These are phyloP conservation scores for Phaedon cochleariae DNA, from an alignment of 2,888 invertebrate species.

Conservation along the genomic window DNA sequence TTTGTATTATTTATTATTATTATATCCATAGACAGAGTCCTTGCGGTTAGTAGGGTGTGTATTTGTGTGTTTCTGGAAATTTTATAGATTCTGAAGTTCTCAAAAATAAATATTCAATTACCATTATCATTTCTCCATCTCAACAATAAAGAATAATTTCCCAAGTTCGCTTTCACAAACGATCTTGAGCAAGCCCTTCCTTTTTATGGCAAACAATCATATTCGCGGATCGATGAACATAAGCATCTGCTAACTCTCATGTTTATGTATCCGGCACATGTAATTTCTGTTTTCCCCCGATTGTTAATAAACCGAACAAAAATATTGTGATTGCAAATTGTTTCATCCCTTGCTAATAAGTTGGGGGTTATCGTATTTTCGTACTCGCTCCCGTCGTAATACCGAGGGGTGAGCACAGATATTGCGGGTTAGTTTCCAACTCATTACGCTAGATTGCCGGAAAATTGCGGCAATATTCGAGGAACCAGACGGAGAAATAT, in stretches of 20 bases:
- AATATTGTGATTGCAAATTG: slow-evolving; percentile 49
- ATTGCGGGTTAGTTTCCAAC: slow-evolving; percentile 41
- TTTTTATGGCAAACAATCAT: not conserved
- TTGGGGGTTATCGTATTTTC: slow-evolving; percentile 23
- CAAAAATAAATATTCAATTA: no score
- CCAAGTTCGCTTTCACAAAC: no score
- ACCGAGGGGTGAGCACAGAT: slow-evolving; percentile 33
- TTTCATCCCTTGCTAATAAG: slow-evolving; percentile 43
- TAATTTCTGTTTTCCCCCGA: slow-evolving; percentile 19
- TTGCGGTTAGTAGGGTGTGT: no score
- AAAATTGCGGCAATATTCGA: slow-evolving; percentile 39
- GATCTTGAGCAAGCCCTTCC: not conserved
- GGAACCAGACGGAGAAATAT: slow-evolving; percentile 3
- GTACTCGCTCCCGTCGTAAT: slow-evolving; percentile 1
- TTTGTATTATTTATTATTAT: no score
- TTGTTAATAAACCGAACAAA: slow-evolving; percentile 35
- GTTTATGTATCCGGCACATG: slow-evolving; percentile 7
- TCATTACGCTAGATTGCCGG: slow-evolving; percentile 42
- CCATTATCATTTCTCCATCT: no score
- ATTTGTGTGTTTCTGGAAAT: no score
- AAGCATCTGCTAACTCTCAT: slow-evolving; percentile 14
- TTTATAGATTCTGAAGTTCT: no score
- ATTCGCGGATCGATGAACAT: not conserved
- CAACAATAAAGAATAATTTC: no score
- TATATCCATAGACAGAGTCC: no score